phyloP scores from a whole-genome alignment of 2,113 vertebrate species.

The Ailurus styani region DNA sequence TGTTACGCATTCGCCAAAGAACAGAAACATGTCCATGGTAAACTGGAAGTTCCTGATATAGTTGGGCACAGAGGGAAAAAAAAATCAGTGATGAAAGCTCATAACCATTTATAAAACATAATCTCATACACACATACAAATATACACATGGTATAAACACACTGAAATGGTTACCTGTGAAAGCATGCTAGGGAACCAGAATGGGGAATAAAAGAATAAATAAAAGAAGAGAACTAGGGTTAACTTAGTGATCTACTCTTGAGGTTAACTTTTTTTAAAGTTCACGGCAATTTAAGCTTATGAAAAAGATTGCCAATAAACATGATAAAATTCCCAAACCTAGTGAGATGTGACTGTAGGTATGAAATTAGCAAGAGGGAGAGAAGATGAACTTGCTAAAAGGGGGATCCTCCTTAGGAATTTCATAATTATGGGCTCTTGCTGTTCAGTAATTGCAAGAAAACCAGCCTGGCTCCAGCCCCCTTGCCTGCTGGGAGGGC shows the following conservation, averaged over 20 bases:
- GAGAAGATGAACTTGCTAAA: neutral
- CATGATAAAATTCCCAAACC: neutral
- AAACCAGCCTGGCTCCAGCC: conserved; percentile 13
- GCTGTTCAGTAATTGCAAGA: conserved; percentile 51
- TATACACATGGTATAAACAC: neutral
- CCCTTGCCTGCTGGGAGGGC: conserved; percentile 57
- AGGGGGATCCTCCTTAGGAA: neutral
- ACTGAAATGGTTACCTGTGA: neutral
- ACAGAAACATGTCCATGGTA: neutral
- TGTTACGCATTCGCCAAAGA: neutral
- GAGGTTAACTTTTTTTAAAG: neutral
- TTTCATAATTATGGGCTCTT: conserved; percentile 37
- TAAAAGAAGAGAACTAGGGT: neutral
- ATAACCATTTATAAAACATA: neutral
- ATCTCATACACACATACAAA: neutral
- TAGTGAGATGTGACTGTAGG: neutral
- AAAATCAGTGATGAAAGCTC: neutral
- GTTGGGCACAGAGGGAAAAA: neutral
- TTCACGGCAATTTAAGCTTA: neutral
- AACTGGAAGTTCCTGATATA: neutral
- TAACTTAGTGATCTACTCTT: neutral
- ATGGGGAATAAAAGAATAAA: neutral
- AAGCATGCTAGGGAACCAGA: neutral
- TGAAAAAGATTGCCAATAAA: neutral
- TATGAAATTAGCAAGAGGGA: neutral